Evolutionary conservation across 2,888 invertebrate genomes (phyloP), one percentile per base, ranked within the genome.

Genomic region (Cataglyphis altisquamis): DNA sequence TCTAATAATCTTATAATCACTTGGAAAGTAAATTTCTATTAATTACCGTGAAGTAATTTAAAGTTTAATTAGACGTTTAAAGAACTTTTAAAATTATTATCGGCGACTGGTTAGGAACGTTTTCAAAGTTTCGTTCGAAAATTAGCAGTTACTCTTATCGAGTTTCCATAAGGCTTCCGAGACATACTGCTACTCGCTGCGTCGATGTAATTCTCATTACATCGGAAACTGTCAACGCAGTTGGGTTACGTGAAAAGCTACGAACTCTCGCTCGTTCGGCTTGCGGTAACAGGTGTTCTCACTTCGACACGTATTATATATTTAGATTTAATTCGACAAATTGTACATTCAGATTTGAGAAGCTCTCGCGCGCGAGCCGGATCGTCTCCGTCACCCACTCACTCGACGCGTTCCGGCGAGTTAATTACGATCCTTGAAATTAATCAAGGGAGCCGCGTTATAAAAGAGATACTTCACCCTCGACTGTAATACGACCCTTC

Each of bases 391-490:
- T 5, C 45, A 8, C 32, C 60, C 32, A 18, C 70, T 70, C 78
- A 39, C 45, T 57, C 21, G 78, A 62, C 62, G 64, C 55, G 63
- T 36, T 60, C 57, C 82, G 74, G 84, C 84, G 87, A 88, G 87
- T 91, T 90, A 88, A 91, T 90, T 90, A 88, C 87, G 88, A 88
- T 85, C 83, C 87, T 85, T 83, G 88, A 90, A 90, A 90, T 91
- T 90, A 91, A 91, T 91, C 89, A 90, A 86, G 85, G 81, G 57
- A 81, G 84, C 63, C 84, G 73, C 86, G 62, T 74, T 82, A 81
- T 82, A 87, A 80, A 82, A 83, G 75, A 81, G 83, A 82, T 82
- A 63, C 75, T 83, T 87, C 68, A 82, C 55, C 84, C 77, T 57
- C 75, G 63, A 52, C 74, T 52, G 84, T 82, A 86, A 84, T 82